Evolutionary conservation across 2,888 invertebrate genomes (phyloP).

Genomic region (Mythimna impura): DNA sequence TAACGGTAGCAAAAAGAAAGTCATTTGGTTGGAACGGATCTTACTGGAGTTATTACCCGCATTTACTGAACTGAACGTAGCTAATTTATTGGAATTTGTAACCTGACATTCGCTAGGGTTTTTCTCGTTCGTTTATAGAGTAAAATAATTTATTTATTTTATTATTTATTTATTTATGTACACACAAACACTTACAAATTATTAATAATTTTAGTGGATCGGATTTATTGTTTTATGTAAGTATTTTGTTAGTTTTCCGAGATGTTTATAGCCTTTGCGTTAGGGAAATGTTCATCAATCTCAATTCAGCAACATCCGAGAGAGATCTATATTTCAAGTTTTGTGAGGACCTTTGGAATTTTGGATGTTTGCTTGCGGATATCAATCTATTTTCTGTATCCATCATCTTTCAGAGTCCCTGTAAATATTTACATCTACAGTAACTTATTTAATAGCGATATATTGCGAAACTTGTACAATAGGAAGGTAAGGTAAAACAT

Average conservation of each 20-base stretch:
- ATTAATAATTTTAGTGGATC: constrained; percentile 14
- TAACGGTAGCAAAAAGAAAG: constrained; percentile 41
- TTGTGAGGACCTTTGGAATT: background rate
- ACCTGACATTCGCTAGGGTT: constrained; percentile 8
- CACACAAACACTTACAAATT: no score
- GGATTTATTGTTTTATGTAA: background rate
- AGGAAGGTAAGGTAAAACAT: background rate
- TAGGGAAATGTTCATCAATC: constrained; percentile 11
- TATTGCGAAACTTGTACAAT: constrained; percentile 4
- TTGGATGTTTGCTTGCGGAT: background rate
- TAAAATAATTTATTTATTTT: constrained; percentile 16
- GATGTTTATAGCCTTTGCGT: background rate
- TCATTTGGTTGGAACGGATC: constrained; percentile 33
- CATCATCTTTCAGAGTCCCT: background rate
- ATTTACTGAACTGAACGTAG: constrained; percentile 40
- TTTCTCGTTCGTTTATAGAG: constrained; percentile 27
- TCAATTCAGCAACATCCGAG: constrained; percentile 4
- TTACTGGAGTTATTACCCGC: constrained; percentile 34
- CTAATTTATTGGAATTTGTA: constrained; percentile 51
- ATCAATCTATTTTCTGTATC: background rate
- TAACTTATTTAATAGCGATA: constrained; percentile 10
- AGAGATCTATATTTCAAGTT: background rate
- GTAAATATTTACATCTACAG: background rate
- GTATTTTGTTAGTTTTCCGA: no score
- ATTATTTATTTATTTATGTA: no score